Percentiles rank a stretch among this genome's conserved stretches.
Conservation (phyloP, 1,140 invertebrate species). For the Drosophila funebris region DNA sequence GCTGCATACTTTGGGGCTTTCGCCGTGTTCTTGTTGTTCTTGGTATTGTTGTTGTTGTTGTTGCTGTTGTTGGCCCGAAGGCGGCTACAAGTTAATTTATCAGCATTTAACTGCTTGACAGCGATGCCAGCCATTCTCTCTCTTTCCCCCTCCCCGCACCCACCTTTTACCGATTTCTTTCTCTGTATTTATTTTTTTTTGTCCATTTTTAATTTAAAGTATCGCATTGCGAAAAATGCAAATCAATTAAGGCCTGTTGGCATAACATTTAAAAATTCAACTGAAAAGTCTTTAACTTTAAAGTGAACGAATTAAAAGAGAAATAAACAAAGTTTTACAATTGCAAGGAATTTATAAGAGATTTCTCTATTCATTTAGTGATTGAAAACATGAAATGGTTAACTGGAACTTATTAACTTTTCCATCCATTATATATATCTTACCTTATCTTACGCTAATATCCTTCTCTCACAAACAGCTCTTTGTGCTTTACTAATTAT, state of each 20-base stretch:
- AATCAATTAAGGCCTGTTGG: conserved; percentile 2
- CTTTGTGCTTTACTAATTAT: no score
- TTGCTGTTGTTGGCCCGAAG: not conserved
- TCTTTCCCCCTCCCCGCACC: not conserved
- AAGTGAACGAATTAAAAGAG: no score
- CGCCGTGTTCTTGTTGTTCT: not conserved
- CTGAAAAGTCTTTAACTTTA: not conserved
- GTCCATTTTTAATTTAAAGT: conserved; percentile 52
- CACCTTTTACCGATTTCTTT: not conserved
- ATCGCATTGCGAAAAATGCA: conserved; percentile 34
- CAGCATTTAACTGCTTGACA: conserved; percentile 78
- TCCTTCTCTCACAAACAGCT: no score
- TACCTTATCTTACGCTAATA: no score
- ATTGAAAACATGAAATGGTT: no score
- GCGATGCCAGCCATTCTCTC: conserved; percentile 27
- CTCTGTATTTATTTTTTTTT: not conserved
- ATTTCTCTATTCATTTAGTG: no score
- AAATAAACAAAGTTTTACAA: not conserved
- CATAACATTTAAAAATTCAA: not conserved
- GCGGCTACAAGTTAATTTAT: conserved; percentile 74
- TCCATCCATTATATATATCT: no score
- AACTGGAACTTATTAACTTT: no score
- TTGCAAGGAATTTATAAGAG: no score
- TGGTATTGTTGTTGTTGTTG: not conserved
- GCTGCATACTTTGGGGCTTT: conserved; percentile 54